Evolutionary conservation across 2,113 vertebrate species (phyloP).

Genomic region (Cyphomyrus plagiostoma): DNA sequence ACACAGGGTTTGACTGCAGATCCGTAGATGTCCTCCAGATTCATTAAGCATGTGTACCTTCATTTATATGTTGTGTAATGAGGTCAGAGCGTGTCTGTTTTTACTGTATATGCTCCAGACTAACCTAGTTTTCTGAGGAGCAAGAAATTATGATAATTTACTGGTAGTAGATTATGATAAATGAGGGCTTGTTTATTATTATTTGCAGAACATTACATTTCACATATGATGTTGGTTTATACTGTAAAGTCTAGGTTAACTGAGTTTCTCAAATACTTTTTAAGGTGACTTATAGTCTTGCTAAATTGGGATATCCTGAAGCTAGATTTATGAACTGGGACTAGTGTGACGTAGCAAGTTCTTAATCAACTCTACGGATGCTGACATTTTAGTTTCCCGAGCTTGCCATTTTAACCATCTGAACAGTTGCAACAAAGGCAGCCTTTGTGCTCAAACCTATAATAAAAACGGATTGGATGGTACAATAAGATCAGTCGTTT

Average conservation of each 20-base stretch:
- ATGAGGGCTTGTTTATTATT: not conserved
- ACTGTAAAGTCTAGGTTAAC: not conserved
- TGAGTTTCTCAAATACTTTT: not conserved
- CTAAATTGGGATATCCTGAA: not conserved
- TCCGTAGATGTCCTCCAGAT: not conserved
- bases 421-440: not conserved
- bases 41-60: not conserved
- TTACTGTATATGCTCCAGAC: not conserved
- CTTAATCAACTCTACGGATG: not conserved
- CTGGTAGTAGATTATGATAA: not conserved
- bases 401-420: not conserved
- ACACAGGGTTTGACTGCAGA: not conserved
- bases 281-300: not conserved
- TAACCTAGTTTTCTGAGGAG: not conserved
- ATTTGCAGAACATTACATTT: slow-evolving; percentile 2
- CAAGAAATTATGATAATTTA: not conserved
- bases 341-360: not conserved
- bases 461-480: slow-evolving; percentile 7
- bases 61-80: not conserved
- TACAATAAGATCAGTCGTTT: not conserved
- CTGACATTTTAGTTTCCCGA: not conserved
- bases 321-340: not conserved
- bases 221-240: not conserved
- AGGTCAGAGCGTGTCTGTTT: not conserved
- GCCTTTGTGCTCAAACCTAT: not conserved